Evolutionary conservation across 64 coral and sea anemone genomes (phyloP), one percentile per base, ranked within the genome.

Genomic region (Pachyseris speciosa): DNA sequence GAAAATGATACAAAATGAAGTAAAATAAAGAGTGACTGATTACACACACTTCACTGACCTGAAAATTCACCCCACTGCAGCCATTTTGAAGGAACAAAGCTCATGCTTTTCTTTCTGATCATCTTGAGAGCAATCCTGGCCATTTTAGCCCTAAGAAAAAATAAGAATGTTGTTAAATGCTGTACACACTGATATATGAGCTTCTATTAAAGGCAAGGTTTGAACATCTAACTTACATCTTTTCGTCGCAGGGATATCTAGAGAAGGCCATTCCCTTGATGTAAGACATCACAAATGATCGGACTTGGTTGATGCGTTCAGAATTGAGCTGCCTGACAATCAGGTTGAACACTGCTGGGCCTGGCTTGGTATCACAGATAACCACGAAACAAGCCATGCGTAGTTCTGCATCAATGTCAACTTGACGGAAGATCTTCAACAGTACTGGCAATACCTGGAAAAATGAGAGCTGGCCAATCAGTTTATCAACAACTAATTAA

Each of bases 361-460:
- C 49, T 9, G 75, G 75, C 50, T 58, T 59, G 75, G 29, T 57
- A 19, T 80, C 75, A 10, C 75, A 80, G 3, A 80, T 80, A 17
- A 80, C 20, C 16, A 80, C 75, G 20, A 80, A 80, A 80, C 75
- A 80, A 37, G 75, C 75, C 75, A 80, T 80, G 75, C 75, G 75
- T 50, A 80, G 44, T 38, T 80, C 75, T 0, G 15, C 50, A 22
- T 80, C 75, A 28, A 0, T 80, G 49, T 37, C 30, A 10, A 32
- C 16, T 57, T 80, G 49, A 33, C 75, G 75, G 75, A 80, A 80
- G 15, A 80, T 80, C 75, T 80, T 4, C 38, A 80, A 22, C 44
- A 80, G 51, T 50, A 58, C 75, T 58, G 75, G 75, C 16, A 80
- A 20, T 38, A 80, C 75, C 75, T 80, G 9, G 13, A 33, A 37